These are phyloP conservation scores for Drosophila sproati DNA, from an alignment of 1,140 invertebrate genomes.

Conservation along the genomic window DNA sequence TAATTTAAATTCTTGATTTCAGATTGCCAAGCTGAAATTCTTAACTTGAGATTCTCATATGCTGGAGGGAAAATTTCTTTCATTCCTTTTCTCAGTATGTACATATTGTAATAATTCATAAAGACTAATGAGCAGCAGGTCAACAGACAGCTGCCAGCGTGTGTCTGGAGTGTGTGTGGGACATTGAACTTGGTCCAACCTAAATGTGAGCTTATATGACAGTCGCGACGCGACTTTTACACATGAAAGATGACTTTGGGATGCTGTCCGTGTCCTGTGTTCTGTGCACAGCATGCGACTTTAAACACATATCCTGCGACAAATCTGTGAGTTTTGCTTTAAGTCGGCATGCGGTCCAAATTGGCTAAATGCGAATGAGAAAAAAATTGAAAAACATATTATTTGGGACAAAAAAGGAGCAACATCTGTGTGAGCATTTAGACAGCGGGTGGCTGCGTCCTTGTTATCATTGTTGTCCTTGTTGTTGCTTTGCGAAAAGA, in stretches of 20 bases:
- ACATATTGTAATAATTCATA: constrained; percentile 27
- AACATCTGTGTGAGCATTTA: constrained; percentile 56
- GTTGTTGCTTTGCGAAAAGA: constrained; percentile 35
- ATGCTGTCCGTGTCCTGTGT: constrained; percentile 11
- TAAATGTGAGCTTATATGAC: background rate
- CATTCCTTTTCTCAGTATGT: too few species aligned
- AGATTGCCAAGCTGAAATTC: too few species aligned
- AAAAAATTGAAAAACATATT: constrained; percentile 2
- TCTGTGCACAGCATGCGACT: constrained; percentile 29
- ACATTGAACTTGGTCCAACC: constrained; percentile 40
- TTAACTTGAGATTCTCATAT: too few species aligned
- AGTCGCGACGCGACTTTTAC: background rate
- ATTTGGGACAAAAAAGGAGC: background rate
- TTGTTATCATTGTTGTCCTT: background rate
- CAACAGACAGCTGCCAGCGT: constrained; percentile 6
- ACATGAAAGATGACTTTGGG: constrained; percentile 11
- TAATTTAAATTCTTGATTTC: too few species aligned
- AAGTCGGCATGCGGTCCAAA: constrained; percentile 46
- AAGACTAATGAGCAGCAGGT: constrained; percentile 33
- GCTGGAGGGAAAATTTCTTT: too few species aligned
- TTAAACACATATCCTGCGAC: constrained; percentile 44
- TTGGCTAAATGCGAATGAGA: constrained; percentile 22
- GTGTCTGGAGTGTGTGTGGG: background rate
- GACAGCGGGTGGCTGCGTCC: constrained; percentile 39
- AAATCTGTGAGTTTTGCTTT: constrained; percentile 47